Percentiles rank a stretch among this genome's conserved stretches.
Evolutionary conservation across 64 coral and sea anemone genomes (phyloP).

Genomic region (Montipora cactus): DNA sequence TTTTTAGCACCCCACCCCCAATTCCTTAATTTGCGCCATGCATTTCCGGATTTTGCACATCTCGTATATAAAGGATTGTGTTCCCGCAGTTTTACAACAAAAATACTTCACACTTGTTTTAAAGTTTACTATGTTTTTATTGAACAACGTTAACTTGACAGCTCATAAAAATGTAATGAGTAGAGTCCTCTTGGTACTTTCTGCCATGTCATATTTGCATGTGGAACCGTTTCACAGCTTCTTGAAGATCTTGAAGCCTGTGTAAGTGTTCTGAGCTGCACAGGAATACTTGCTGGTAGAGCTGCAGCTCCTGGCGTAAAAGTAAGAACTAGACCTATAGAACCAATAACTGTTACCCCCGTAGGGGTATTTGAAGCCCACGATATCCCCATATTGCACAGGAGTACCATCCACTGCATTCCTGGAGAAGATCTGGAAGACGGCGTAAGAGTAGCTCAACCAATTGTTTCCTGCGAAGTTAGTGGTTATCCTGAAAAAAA

Average conservation of each 20-base stretch:
- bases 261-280: background rate
- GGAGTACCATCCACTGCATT: conserved; percentile 70
- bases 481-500: background rate
- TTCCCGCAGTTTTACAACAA: too few relatives aligned
- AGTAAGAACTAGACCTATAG: conserved; percentile 2
- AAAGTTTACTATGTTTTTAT: background rate
- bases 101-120: too few relatives aligned
- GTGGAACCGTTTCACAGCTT: background rate
- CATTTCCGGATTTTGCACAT: too few relatives aligned
- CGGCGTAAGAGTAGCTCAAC: background rate
- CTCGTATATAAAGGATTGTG: too few relatives aligned
- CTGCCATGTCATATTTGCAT: background rate
- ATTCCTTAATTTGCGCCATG: too few relatives aligned
- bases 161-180: background rate
- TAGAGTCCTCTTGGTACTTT: background rate
- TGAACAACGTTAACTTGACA: background rate
- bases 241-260: conserved; percentile 86
- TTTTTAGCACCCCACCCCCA: too few relatives aligned
- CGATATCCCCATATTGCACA: conserved; percentile 65
- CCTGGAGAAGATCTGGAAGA: conserved; percentile 70
- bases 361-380: conserved; percentile 62
- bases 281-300: conserved; percentile 3
- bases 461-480: background rate
- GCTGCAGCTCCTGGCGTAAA: conserved; percentile 51
- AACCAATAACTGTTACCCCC: conserved; percentile 20